phyloP scores from a whole-genome alignment of 2,888 invertebrate species.

The Boloria selene region DNA sequence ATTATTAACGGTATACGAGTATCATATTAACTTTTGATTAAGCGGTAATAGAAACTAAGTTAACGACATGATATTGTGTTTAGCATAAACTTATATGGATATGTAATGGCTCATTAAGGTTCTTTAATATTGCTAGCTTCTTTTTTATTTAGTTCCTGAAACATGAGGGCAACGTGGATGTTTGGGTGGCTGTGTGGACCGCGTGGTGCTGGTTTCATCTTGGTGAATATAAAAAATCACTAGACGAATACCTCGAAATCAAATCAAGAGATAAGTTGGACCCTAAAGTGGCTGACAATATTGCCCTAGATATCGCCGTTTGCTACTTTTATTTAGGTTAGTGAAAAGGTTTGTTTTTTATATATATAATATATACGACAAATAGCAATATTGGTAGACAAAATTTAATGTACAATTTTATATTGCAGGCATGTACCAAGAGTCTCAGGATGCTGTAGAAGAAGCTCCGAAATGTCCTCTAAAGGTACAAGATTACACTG shows the following conservation, averaged over 20 bases:
- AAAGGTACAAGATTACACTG: conserved; percentile 54
- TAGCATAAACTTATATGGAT: too few species aligned
- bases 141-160: conserved; percentile 60
- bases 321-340: conserved; percentile 97
- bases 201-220: conserved; percentile 98
- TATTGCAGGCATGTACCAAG: conserved; percentile 82
- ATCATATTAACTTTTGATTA: too few species aligned
- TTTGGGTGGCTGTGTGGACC: conserved; percentile 89
- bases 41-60: too few species aligned
- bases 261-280: conserved; percentile 61
- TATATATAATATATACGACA: not conserved
- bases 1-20: too few species aligned
- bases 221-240: conserved; percentile 93
- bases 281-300: conserved; percentile 81
- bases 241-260: conserved; percentile 86
- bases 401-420: not conserved
- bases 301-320: conserved; percentile 92
- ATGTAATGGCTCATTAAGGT: too few species aligned
- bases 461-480: conserved; percentile 85
- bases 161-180: conserved; percentile 64
- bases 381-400: not conserved
- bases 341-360: not conserved
- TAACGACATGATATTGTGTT: too few species aligned
- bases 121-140: too few species aligned
- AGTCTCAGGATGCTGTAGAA: conserved; percentile 85